Percentiles rank a stretch among this genome's conserved stretches.
Evolutionary conservation across 2,888 invertebrate genomes (phyloP).

Genomic region (Pseudococcus viburni): DNA sequence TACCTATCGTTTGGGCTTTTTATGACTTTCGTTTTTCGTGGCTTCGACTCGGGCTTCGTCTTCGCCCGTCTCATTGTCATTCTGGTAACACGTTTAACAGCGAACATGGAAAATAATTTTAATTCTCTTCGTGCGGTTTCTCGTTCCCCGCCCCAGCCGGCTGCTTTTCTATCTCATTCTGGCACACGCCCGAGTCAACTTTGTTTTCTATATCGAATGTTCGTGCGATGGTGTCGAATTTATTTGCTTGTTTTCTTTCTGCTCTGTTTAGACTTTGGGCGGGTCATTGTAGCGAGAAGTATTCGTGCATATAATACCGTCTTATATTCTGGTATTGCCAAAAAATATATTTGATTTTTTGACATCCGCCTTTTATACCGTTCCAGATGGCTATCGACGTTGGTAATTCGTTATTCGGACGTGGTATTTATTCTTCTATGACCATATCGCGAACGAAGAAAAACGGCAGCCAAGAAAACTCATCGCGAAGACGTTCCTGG

Average conservation of each 20-base stretch:
- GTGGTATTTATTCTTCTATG: background rate
- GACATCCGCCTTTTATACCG: conserved; percentile 37
- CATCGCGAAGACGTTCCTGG: background rate
- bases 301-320: background rate
- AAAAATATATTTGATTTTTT: conserved; percentile 14
- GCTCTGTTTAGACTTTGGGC: background rate
- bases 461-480: too few relatives aligned
- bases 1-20: conserved; percentile 57
- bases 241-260: conserved; percentile 12
- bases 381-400: conserved; percentile 37
- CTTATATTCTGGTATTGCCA: background rate
- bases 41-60: background rate
- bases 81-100: conserved; percentile 41
- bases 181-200: background rate
- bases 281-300: background rate
- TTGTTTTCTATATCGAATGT: background rate
- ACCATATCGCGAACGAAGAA: background rate
- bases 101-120: conserved; percentile 54
- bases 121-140: conserved; percentile 37
- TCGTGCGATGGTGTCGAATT: background rate
- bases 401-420: conserved; percentile 27
- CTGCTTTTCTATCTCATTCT: background rate
- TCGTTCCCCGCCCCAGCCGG: background rate
- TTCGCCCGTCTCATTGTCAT: conserved; percentile 37
- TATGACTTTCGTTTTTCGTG: conserved; percentile 48